These are phyloP conservation scores for Xyrauchen texanus DNA, from an alignment of 2,113 vertebrate genomes.

Conservation along the genomic window DNA sequence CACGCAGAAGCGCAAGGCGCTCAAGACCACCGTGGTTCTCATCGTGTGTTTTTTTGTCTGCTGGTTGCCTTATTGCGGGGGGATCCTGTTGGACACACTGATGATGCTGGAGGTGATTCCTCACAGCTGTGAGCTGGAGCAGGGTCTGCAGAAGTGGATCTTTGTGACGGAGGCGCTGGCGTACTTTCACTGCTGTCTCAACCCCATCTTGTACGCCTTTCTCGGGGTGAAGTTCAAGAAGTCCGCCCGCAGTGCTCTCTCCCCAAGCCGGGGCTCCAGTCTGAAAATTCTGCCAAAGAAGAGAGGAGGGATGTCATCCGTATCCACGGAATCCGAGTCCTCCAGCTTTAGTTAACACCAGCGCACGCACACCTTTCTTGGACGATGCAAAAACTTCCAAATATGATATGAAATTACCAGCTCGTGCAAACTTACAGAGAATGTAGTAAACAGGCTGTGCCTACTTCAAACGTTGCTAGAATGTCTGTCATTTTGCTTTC, in stretches of 20 bases:
- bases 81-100: slow-evolving; percentile 88
- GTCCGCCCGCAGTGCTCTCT: slow-evolving; percentile 89
- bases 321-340: slow-evolving; percentile 95
- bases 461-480: slow-evolving; percentile 68
- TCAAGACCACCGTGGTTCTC: slow-evolving; percentile 92
- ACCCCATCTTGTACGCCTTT: slow-evolving; percentile 96
- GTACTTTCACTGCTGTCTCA: slow-evolving; percentile 96
- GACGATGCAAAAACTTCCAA: neutral
- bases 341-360: slow-evolving; percentile 92
- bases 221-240: slow-evolving; percentile 96
- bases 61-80: slow-evolving; percentile 92
- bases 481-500: slow-evolving; percentile 4
- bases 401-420: neutral
- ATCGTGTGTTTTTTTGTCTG: slow-evolving; percentile 94
- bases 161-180: slow-evolving; percentile 90
- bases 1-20: slow-evolving; percentile 91
- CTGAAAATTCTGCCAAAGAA: slow-evolving; percentile 91
- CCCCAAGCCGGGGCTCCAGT: slow-evolving; percentile 89
- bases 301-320: slow-evolving; percentile 87
- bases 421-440: neutral
- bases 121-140: slow-evolving; percentile 81
- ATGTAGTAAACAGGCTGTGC: slow-evolving; percentile 72
- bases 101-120: slow-evolving; percentile 83
- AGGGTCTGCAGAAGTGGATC: slow-evolving; percentile 83
- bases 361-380: neutral